phyloP scores from a whole-genome alignment of 2,888 invertebrate species.

The Troides aeacus region DNA sequence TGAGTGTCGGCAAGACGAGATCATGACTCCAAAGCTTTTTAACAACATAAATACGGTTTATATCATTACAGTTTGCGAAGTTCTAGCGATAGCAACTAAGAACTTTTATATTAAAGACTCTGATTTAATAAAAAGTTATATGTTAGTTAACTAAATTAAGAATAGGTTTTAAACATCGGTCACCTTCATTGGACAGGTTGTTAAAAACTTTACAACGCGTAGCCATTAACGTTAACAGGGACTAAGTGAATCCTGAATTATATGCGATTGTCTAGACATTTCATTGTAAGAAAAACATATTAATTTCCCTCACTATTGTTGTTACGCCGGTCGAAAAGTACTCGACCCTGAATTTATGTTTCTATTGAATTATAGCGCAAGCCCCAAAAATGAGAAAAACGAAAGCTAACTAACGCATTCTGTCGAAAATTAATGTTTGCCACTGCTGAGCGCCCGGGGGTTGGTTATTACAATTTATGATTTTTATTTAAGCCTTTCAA shows the following conservation, averaged over 20 bases:
- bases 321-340: constrained; percentile 61
- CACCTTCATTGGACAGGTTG: constrained; percentile 48
- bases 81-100: too few relatives aligned
- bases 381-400: constrained; percentile 53
- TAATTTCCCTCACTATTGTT: constrained; percentile 70
- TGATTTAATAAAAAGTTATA: too few relatives aligned
- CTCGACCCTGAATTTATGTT: constrained; percentile 67
- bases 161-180: constrained; percentile 29
- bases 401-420: constrained; percentile 57
- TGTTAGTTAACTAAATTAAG: neutral
- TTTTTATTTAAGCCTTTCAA: constrained; percentile 22
- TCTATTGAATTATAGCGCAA: constrained; percentile 66
- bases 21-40: too few relatives aligned
- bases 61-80: too few relatives aligned
- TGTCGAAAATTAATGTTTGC: constrained; percentile 37
- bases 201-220: constrained; percentile 51
- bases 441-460: constrained; percentile 34
- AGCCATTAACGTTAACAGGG: constrained; percentile 65
- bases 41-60: too few relatives aligned
- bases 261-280: constrained; percentile 75
- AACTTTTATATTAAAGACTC: too few relatives aligned
- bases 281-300: constrained; percentile 79
- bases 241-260: constrained; percentile 78
- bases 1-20: too few relatives aligned
- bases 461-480: constrained; percentile 33